Conservation (phyloP, 2,797 vertebrate genomes). For the Rhinella marina region DNA sequence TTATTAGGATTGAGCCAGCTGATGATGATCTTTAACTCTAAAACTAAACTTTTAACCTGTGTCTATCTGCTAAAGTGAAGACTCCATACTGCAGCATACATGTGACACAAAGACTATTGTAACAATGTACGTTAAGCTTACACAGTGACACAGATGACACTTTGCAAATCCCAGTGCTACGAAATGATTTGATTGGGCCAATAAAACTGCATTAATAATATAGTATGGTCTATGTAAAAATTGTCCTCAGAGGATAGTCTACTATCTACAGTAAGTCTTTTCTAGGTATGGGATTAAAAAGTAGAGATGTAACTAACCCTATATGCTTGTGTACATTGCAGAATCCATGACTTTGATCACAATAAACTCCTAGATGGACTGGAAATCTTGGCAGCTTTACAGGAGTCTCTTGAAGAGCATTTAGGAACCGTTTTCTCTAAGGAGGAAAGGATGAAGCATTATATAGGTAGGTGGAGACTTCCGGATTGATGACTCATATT, state of each 20-base stretch:
- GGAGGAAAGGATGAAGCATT: slow-evolving; percentile 55
- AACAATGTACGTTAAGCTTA: background rate
- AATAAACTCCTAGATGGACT: slow-evolving; percentile 60
- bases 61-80: no score
- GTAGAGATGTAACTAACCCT: background rate
- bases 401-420: slow-evolving; percentile 60
- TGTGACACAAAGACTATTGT: no score
- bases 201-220: no score
- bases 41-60: no score
- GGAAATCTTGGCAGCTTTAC: slow-evolving; percentile 61
- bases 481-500: background rate
- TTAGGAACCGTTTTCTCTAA: slow-evolving; percentile 21
- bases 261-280: background rate
- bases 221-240: no score
- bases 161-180: background rate
- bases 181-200: background rate
- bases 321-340: background rate
- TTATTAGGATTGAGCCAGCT: no score
- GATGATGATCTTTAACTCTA: no score
- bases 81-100: no score
- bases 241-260: background rate
- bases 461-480: slow-evolving; percentile 50
- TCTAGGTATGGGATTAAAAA: background rate
- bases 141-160: background rate
- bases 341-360: slow-evolving; percentile 62